Base-by-base conservation (phyloP, 2,113 vertebrate genomes). In the Labrus mixtus region DNA sequence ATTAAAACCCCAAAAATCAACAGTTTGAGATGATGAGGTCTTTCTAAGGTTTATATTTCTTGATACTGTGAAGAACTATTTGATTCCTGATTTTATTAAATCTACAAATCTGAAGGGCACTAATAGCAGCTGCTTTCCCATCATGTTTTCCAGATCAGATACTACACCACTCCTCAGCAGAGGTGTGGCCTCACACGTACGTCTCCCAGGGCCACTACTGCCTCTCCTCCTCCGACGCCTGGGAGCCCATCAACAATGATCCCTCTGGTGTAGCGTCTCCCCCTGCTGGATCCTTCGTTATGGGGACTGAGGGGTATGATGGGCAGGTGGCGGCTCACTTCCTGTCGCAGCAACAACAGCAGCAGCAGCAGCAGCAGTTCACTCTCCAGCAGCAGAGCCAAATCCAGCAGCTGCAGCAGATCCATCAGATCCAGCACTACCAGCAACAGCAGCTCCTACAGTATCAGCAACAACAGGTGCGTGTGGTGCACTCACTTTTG, bases 151-250 rank as follows among this genome's bases (percentile, higher is more conserved):
- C 87, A 91, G 96, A 96, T 88, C 98, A 97, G 94, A 96, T 96
- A 10, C 91, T 97, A 82, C 96, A 97, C 76, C 94, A 95, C 84
- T 95, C 94, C 37, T 94, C 94, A 57, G 93, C 92, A n/a, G 98
- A 99, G 20, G 96, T 97, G 77, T 99, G 98, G 98, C 98, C 98
- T 62, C 97, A 99, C 76, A 97, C 96, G 11, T 99, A 99, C 1
- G 96, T 99, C 90, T 97, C 98, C 1, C 98, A 99, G 91, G 98
- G 98, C 84, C 97, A 98, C 93, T 99, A 99, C 92, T 99, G 98
- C 92, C 95, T 99, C 84, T 97, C 97, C 19, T 97, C 98, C 0
- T 99, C 98, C 0, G 97, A 99, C 0, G 98, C 97, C 79, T 99
- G 98, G 98, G 98, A 99, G 88, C 96, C 97, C 25, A 95, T 94